Evolutionary conservation across 2,888 invertebrate species (phyloP).

Genomic region (Syrista parreyssii): DNA sequence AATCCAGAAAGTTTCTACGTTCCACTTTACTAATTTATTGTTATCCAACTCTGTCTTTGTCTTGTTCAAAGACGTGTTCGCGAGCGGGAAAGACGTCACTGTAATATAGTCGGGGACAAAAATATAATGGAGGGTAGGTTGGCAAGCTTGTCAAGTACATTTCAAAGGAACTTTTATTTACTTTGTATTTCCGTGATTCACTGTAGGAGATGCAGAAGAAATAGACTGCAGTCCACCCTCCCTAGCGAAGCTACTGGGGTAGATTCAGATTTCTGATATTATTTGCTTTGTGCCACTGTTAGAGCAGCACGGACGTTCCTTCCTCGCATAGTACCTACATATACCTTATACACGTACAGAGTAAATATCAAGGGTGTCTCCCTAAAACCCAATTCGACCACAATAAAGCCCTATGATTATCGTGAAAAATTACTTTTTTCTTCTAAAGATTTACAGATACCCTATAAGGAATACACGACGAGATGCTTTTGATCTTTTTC

Average conservation of each 20-base stretch:
- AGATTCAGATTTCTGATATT: conserved; percentile 44
- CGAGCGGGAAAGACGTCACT: neutral
- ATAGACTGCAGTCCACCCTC: conserved; percentile 2
- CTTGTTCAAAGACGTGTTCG: neutral
- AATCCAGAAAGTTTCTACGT: neutral
- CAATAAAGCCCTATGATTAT: conserved; percentile 30
- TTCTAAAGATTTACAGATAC: neutral
- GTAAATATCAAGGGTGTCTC: conserved; percentile 29
- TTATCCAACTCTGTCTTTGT: neutral
- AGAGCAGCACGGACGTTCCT: neutral
- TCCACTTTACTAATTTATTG: neutral
- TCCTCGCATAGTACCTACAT: neutral
- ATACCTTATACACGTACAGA: conserved; percentile 2
- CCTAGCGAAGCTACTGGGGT: conserved; percentile 27
- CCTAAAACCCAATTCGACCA: conserved; percentile 33
- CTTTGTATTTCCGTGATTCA: conserved; percentile 9
- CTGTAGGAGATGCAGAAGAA: conserved; percentile 3
- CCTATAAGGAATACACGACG: neutral
- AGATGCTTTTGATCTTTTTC: neutral
- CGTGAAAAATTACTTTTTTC: neutral
- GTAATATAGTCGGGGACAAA: neutral
- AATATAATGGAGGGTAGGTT: neutral
- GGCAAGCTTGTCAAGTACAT: neutral
- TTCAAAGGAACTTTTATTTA: conserved; percentile 12
- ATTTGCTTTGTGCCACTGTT: conserved; percentile 37